Evolutionary conservation across 92 coral and sea anemone genomes (phyloP).

Genomic region (Ricordea florida): DNA sequence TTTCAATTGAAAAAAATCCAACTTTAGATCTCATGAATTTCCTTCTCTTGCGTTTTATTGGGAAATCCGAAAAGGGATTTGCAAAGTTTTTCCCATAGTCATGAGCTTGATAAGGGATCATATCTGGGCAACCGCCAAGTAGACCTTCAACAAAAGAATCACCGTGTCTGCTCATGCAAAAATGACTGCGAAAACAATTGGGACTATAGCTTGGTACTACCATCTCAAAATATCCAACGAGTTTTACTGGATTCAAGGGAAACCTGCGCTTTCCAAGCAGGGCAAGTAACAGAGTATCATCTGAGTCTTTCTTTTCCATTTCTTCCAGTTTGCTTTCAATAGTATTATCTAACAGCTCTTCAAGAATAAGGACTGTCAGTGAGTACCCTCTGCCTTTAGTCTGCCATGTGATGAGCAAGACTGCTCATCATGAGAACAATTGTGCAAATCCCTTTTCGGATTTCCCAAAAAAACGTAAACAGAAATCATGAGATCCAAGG

Average conservation of each 20-base stretch:
- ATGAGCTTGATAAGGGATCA: conserved; percentile 16
- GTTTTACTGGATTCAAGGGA: conserved; percentile 20
- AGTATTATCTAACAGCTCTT: conserved; percentile 1
- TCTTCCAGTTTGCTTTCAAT: conserved; percentile 4
- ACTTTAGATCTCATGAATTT: no score
- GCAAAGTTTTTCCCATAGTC: no score
- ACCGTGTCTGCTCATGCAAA: conserved; percentile 12
- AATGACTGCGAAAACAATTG: conserved; percentile 10
- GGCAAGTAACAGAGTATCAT: conserved; percentile 12
- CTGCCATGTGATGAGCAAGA: conserved; percentile 3
- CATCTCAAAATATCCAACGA: conserved; percentile 25
- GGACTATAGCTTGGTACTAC: conserved; percentile 28
- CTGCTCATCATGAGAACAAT: neutral
- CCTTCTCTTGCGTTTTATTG: no score
- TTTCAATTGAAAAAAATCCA: no score
- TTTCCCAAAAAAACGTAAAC: neutral
- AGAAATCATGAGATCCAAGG: no score
- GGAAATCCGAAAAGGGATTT: no score
- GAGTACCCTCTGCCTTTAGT: neutral
- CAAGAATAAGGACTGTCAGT: neutral
- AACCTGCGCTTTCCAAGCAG: conserved; percentile 15
- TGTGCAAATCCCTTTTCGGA: neutral
- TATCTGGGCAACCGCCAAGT: conserved; percentile 10
- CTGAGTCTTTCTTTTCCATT: neutral
- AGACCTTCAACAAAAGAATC: conserved; percentile 22